A percentile compares a stretch with the other conserved stretches of the same genome.
phyloP scores from a whole-genome alignment of 2,113 vertebrate species.

The Mixornis gularis region DNA sequence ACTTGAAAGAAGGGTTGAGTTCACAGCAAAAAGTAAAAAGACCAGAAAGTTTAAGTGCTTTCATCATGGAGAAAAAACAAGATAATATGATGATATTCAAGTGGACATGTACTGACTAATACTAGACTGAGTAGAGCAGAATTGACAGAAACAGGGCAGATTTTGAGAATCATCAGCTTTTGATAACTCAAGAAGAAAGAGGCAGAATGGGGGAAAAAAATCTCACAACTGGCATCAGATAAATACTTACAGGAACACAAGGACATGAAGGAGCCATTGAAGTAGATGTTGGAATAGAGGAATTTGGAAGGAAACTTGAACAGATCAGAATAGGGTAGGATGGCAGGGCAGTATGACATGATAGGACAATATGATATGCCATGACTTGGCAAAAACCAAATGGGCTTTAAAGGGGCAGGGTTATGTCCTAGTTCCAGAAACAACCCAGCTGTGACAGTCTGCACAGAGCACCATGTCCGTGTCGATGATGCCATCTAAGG shows the following conservation, averaged over 20 bases:
- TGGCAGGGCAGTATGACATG: not conserved
- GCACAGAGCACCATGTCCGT: not conserved
- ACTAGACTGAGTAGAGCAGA: not conserved
- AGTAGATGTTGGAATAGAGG: not conserved
- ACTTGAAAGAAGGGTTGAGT: not conserved
- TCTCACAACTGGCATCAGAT: not conserved
- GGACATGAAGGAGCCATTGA: not conserved
- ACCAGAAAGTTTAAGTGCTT: not conserved
- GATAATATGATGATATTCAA: not conserved
- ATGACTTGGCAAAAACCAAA: not conserved
- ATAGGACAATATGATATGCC: not conserved
- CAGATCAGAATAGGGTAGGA: not conserved
- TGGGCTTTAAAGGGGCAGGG: not conserved
- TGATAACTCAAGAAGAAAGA: not conserved
- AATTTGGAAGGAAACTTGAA: not conserved
- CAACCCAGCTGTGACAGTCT: not conserved
- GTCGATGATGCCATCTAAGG: not conserved
- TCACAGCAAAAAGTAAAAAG: not conserved
- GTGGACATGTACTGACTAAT: not conserved
- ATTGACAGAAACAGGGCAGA: slow-evolving; percentile 18
- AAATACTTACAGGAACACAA: not conserved
- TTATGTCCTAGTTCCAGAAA: not conserved
- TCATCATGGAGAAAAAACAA: not conserved
- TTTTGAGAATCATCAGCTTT: slow-evolving; percentile 3
- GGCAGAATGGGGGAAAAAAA: not conserved